These are phyloP conservation scores for Argynnis bischoffii DNA, from an alignment of 2,888 invertebrate genomes.

Conservation along the genomic window DNA sequence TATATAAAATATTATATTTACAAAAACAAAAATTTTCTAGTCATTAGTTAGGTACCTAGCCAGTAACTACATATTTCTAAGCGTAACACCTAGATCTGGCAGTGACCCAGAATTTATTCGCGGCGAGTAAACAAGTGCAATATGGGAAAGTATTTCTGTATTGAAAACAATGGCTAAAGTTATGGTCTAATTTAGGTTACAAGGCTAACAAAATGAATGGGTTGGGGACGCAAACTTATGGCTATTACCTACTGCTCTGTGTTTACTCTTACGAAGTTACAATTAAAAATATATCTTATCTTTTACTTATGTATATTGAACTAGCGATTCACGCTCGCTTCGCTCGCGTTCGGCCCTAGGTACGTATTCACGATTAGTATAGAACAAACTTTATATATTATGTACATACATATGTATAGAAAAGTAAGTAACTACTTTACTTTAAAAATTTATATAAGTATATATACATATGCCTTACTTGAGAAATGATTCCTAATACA, in stretches of 20 bases:
- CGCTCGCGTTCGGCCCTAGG: too few relatives aligned
- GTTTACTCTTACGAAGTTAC: background rate
- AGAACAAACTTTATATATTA: too few relatives aligned
- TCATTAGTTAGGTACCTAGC: slow-evolving; percentile 5
- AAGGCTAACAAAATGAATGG: slow-evolving; percentile 20
- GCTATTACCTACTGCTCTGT: background rate
- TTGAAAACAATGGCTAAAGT: slow-evolving; percentile 32
- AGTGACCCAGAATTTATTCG: slow-evolving; percentile 38
- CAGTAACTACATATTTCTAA: slow-evolving; percentile 26
- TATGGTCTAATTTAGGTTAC: slow-evolving; percentile 30
- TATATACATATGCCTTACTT: too few relatives aligned
- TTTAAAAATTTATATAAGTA: too few relatives aligned
- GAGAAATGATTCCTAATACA: too few relatives aligned
- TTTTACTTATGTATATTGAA: background rate
- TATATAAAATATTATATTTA: background rate
- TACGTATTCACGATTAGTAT: too few relatives aligned
- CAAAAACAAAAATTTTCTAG: background rate
- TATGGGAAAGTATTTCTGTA: slow-evolving; percentile 36
- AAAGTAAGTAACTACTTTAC: too few relatives aligned
- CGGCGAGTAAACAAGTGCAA: slow-evolving; percentile 27
- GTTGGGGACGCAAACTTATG: slow-evolving; percentile 23
- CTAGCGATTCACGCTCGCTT: too few relatives aligned
- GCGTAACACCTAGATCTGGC: slow-evolving; percentile 34
- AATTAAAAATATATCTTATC: background rate
- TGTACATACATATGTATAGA: too few relatives aligned